Conservation (phyloP, 1,140 invertebrate species). For the Lepidostoma basale region DNA sequence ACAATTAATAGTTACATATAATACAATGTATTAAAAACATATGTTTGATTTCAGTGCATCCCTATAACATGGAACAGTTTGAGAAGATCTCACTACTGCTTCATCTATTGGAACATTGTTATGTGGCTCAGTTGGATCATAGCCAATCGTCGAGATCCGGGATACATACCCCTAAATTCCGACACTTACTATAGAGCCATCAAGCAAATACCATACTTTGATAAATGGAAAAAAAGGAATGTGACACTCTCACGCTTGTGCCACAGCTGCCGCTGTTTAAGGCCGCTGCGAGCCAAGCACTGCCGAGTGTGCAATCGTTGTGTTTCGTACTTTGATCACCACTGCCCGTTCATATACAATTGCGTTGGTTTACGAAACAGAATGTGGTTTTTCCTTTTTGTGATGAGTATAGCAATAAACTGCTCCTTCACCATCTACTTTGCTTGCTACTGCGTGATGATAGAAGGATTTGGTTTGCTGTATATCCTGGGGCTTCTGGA, state of each 20-base stretch:
- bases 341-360: constrained; percentile 94
- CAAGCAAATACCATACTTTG: constrained; percentile 86
- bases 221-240: constrained; percentile 87
- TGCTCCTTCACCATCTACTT: constrained; percentile 88
- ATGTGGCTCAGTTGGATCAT: constrained; percentile 94
- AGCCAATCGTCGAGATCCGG: constrained; percentile 85
- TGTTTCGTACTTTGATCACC: constrained; percentile 92
- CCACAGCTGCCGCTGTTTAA: constrained; percentile 87
- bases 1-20: background rate
- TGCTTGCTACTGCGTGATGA: constrained; percentile 83
- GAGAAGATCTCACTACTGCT: constrained; percentile 83
- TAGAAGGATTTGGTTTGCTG: constrained; percentile 83
- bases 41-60: constrained; percentile 67
- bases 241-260: constrained; percentile 85
- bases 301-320: constrained; percentile 91
- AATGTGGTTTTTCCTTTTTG: constrained; percentile 92
- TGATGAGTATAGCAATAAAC: constrained; percentile 83
- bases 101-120: constrained; percentile 86
- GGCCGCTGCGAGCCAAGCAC: constrained; percentile 88
- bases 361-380: constrained; percentile 86
- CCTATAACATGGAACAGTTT: constrained; percentile 90
- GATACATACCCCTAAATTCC: constrained; percentile 86
- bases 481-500: constrained; percentile 82
- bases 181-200: constrained; percentile 89
- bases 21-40: too few species aligned